These are phyloP conservation scores for Vombatus ursinus DNA, from an alignment of 2,113 vertebrate genomes.

Conservation along the genomic window DNA sequence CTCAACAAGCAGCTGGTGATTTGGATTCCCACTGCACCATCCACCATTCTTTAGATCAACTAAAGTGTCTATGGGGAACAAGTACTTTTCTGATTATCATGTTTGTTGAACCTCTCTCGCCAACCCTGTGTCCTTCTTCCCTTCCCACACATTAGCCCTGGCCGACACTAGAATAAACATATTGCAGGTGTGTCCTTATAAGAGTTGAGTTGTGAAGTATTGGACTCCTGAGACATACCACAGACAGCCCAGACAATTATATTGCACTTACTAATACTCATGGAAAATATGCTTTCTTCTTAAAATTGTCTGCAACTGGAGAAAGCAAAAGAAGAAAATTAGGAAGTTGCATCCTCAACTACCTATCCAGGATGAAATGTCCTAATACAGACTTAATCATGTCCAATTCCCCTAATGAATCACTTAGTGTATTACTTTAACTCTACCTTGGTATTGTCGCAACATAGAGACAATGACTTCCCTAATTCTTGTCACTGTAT, in stretches of 20 bases:
- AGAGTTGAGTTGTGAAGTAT: not conserved
- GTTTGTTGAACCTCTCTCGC: not conserved
- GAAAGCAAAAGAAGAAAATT: too few relatives aligned
- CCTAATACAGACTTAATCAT: rapidly evolving
- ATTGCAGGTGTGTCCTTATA: not conserved
- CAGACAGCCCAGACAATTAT: not conserved
- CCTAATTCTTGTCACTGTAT: not conserved
- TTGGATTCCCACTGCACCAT: rapidly evolving
- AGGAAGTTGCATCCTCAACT: not conserved
- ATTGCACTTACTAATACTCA: not conserved
- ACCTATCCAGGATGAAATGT: rapidly evolving
- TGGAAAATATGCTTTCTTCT: not conserved
- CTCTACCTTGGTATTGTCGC: not conserved
- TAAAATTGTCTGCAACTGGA: not conserved
- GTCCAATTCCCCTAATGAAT: not conserved
- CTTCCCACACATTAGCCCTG: constrained; percentile 6
- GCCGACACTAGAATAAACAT: not conserved
- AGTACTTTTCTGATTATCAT: not conserved
- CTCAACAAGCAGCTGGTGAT: not conserved
- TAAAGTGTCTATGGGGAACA: not conserved
- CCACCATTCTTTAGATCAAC: not conserved
- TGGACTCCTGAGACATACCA: not conserved
- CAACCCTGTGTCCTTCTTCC: not conserved
- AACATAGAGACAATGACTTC: not conserved
- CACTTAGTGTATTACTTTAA: not conserved